phyloP scores from a whole-genome alignment of 1,140 invertebrate species.

The Heliothis virescens region DNA sequence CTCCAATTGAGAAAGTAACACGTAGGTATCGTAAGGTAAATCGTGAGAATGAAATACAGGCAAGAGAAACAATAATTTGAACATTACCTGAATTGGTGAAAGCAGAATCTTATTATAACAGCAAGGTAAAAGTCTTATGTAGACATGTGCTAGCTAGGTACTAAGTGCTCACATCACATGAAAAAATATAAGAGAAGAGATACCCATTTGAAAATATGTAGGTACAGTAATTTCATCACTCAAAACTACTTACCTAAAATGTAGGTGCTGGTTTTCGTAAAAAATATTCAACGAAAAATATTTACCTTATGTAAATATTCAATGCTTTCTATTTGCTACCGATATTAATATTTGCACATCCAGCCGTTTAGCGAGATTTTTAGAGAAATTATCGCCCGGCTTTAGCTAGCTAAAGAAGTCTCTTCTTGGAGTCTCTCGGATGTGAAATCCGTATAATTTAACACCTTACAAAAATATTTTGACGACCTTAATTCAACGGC shows the following conservation, averaged over 20 bases:
- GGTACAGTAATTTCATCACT: no score
- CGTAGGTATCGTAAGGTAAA: background rate
- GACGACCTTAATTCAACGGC: background rate
- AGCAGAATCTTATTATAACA: background rate
- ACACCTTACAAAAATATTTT: background rate
- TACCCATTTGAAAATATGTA: no score
- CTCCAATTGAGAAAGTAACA: no score
- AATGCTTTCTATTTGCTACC: slow-evolving; percentile 58
- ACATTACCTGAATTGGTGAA: slow-evolving; percentile 22
- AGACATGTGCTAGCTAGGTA: background rate
- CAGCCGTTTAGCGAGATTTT: slow-evolving; percentile 50
- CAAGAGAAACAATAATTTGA: background rate
- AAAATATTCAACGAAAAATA: slow-evolving; percentile 26
- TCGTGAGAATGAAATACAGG: slow-evolving; percentile 3
- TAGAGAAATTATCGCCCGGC: slow-evolving; percentile 48
- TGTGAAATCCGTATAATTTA: background rate
- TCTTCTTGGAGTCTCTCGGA: slow-evolving; percentile 34
- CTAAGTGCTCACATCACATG: no score
- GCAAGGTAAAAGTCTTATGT: background rate
- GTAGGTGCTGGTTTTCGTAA: background rate
- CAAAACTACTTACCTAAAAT: background rate
- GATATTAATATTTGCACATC: slow-evolving; percentile 41
- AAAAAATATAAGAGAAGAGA: no score
- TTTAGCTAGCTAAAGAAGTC: slow-evolving; percentile 4
- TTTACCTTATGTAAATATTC: slow-evolving; percentile 49